A percentile compares a stretch with the other conserved stretches of the same genome.
Evolutionary conservation across 1,140 invertebrate genomes (phyloP).

Genomic region (Neelides sp.): DNA sequence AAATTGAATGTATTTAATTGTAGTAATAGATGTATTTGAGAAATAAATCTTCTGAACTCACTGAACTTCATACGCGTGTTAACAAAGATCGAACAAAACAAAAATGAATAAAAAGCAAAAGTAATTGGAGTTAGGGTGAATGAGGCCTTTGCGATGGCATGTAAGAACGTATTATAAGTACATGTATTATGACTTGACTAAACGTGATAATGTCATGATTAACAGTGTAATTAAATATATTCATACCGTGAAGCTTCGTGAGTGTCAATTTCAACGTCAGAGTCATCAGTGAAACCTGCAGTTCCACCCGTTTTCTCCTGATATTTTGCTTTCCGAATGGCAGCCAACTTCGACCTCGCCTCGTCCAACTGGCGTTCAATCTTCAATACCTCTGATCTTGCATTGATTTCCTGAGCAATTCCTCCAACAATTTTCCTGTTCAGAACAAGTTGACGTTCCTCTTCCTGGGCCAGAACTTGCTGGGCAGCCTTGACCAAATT

Average conservation of each 20-base stretch:
- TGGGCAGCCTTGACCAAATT: slow-evolving; percentile 88
- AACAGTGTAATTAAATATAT: neutral
- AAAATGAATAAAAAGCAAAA: neutral
- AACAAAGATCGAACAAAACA: slow-evolving; percentile 1
- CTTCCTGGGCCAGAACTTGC: slow-evolving; percentile 78
- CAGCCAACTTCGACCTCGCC: slow-evolving; percentile 72
- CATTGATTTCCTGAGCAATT: slow-evolving; percentile 83
- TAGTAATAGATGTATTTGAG: too few relatives aligned
- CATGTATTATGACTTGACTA: neutral
- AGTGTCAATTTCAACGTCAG: slow-evolving; percentile 23
- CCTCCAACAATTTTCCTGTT: slow-evolving; percentile 85
- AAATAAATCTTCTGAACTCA: too few relatives aligned
- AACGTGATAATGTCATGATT: neutral
- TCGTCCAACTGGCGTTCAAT: slow-evolving; percentile 89
- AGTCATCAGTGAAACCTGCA: slow-evolving; percentile 14
- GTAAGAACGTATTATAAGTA: slow-evolving; percentile 6
- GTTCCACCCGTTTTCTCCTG: slow-evolving; percentile 44
- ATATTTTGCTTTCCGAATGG: slow-evolving; percentile 72
- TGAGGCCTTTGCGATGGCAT: too few relatives aligned
- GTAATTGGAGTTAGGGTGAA: neutral
- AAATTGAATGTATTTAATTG: too few relatives aligned
- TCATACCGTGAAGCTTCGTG: slow-evolving; percentile 24
- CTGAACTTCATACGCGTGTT: too few relatives aligned
- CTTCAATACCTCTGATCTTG: slow-evolving; percentile 52
- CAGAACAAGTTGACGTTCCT: slow-evolving; percentile 75